Evolutionary conservation across 1,140 invertebrate genomes (phyloP).

Genomic region (Carposina sasakii): DNA sequence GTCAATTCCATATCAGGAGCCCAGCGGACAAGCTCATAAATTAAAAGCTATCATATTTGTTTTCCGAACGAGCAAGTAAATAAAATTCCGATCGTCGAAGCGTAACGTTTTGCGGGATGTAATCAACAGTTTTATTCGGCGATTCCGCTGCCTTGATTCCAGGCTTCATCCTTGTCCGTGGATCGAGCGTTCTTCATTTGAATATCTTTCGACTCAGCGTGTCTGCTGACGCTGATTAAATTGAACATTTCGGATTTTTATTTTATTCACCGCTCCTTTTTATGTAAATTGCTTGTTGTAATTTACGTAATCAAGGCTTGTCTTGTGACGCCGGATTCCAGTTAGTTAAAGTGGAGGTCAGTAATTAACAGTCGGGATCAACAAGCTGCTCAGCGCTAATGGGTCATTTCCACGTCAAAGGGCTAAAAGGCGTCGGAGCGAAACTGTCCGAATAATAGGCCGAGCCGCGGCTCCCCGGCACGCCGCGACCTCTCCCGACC

Average conservation of each 20-base stretch:
- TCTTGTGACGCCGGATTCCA: too few species aligned
- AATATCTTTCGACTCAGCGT: slow-evolving; percentile 50
- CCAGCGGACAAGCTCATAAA: slow-evolving; percentile 54
- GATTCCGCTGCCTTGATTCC: slow-evolving; percentile 61
- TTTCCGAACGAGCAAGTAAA: slow-evolving; percentile 61
- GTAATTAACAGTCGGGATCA: slow-evolving; percentile 62
- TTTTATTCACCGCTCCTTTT: slow-evolving; percentile 20
- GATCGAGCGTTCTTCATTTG: slow-evolving; percentile 52
- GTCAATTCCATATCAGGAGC: slow-evolving; percentile 27
- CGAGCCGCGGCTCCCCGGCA: slow-evolving; percentile 31
- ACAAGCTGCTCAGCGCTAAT: slow-evolving; percentile 63
- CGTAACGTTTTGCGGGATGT: slow-evolving; percentile 59
- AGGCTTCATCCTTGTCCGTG: slow-evolving; percentile 40
- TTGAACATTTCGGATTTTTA: slow-evolving; percentile 34
- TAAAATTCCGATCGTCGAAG: slow-evolving; percentile 65
- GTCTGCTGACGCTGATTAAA: slow-evolving; percentile 54
- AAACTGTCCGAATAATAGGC: slow-evolving; percentile 63
- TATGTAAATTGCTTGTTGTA: too few species aligned
- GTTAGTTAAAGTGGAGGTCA: slow-evolving; percentile 49
- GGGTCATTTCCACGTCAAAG: slow-evolving; percentile 61
- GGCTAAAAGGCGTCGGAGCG: slow-evolving; percentile 61
- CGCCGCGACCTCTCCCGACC: slow-evolving; percentile 53
- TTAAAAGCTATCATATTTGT: slow-evolving; percentile 68
- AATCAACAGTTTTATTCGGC: slow-evolving; percentile 67
- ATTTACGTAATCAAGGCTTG: too few species aligned